Conservation (phyloP, 2,797 vertebrate species). For the Tokudaia muenninki region DNA sequence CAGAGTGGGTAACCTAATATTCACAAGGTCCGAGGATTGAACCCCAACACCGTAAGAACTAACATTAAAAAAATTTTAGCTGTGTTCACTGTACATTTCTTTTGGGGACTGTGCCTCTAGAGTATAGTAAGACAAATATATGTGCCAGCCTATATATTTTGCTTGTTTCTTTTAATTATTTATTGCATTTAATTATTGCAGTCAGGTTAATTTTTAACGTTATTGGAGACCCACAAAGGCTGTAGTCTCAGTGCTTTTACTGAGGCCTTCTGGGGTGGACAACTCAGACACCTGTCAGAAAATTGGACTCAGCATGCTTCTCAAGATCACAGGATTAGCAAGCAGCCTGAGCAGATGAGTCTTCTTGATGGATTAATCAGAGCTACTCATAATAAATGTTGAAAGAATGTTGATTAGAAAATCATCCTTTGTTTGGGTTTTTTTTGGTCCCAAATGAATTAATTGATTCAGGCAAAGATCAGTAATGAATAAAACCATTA, state of each 20-base stretch:
- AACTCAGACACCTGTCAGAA: neutral
- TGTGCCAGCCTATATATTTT: neutral
- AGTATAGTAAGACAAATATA: neutral
- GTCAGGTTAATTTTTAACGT: neutral
- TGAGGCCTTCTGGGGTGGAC: neutral
- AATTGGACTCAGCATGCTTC: neutral
- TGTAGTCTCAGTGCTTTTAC: neutral
- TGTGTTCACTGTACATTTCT: neutral
- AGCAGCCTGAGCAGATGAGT: neutral
- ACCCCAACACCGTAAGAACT: neutral
- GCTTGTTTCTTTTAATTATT: neutral
- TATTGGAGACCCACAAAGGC: neutral
- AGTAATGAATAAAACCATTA: neutral
- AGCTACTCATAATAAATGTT: conserved; percentile 23
- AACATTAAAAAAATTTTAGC: neutral
- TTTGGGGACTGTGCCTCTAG: neutral
- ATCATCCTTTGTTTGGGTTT: neutral
- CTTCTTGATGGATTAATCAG: neutral
- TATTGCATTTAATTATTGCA: neutral
- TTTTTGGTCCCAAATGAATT: neutral
- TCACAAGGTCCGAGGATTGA: neutral
- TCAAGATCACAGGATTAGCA: neutral
- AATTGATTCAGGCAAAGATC: neutral
- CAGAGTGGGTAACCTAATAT: neutral
- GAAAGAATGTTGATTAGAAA: conserved; percentile 7